Conservation (phyloP, 2,113 vertebrate genomes). For the Tricholaema leucomelas region DNA sequence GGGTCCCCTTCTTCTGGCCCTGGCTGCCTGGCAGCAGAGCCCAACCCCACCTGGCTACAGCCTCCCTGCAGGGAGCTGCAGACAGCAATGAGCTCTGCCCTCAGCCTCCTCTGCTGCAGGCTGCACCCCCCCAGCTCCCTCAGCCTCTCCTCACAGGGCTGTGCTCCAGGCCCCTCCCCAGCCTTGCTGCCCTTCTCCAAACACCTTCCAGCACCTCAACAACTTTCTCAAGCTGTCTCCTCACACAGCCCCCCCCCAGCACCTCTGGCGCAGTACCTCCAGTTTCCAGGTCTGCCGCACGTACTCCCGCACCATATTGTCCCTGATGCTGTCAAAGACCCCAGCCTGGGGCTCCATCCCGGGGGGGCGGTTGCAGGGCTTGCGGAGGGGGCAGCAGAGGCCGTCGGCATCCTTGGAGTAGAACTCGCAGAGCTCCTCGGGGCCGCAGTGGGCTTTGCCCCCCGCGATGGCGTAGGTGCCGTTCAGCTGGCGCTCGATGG, state of each 20-base stretch:
- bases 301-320: slow-evolving; percentile 94
- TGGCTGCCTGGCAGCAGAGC: too few relatives aligned
- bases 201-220: too few relatives aligned
- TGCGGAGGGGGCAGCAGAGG: slow-evolving; percentile 85
- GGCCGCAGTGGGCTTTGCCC: slow-evolving; percentile 91
- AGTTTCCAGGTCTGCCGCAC: slow-evolving; percentile 91
- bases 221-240: too few relatives aligned
- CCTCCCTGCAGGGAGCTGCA: too few relatives aligned
- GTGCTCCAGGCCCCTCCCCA: too few relatives aligned
- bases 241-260: not conserved
- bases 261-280: slow-evolving; percentile 79
- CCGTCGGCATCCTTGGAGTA: slow-evolving; percentile 92
- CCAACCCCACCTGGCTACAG: too few relatives aligned
- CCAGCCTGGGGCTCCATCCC: slow-evolving; percentile 79
- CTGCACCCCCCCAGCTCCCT: too few relatives aligned
- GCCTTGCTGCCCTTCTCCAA: too few relatives aligned
- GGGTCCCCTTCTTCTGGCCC: too few relatives aligned
- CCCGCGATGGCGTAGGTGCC: slow-evolving; percentile 90
- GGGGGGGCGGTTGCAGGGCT: slow-evolving; percentile 86
- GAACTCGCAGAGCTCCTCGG: slow-evolving; percentile 92
- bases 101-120: too few relatives aligned
- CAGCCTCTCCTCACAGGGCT: too few relatives aligned
- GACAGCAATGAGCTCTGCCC: too few relatives aligned
- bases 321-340: slow-evolving; percentile 88
- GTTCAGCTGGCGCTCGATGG: slow-evolving; percentile 92